Conservation (phyloP, 2,888 invertebrate species). For the Leucozona laternaria region DNA sequence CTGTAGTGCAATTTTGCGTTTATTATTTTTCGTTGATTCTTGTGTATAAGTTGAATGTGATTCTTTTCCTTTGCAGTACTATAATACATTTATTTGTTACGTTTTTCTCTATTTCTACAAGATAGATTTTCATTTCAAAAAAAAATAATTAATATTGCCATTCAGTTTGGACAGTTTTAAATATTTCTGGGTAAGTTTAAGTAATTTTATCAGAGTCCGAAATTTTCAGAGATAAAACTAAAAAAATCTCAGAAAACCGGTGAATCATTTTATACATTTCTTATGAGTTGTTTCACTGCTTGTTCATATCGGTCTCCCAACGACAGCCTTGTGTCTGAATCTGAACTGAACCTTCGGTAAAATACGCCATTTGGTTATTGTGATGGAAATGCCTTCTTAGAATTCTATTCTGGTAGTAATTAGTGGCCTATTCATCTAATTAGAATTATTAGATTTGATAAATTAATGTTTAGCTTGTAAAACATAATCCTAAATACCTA, state of each 20-base stretch:
- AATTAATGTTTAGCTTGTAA: conserved; percentile 25
- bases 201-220: conserved; percentile 12
- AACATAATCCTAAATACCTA: conserved; percentile 19
- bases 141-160: neutral
- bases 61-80: conserved; percentile 66
- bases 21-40: conserved; percentile 74
- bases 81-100: conserved; percentile 68
- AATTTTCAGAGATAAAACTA: conserved; percentile 23
- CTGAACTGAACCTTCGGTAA: neutral
- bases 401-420: conserved; percentile 34
- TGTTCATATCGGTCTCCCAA: conserved; percentile 46
- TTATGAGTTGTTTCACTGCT: conserved; percentile 36
- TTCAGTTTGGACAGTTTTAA: conserved; percentile 23
- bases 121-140: conserved; percentile 45
- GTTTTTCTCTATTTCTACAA: conserved; percentile 52
- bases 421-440: conserved; percentile 39
- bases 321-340: conserved; percentile 36
- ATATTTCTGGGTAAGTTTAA: conserved; percentile 44
- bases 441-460: conserved; percentile 33
- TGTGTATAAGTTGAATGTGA: conserved; percentile 74
- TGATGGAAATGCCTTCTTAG: conserved; percentile 31
- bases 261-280: conserved; percentile 62
- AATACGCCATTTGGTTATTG: conserved; percentile 50
- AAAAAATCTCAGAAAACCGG: conserved; percentile 55
- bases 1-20: conserved; percentile 67